Evolutionary conservation across 2,888 invertebrate genomes (phyloP).

Genomic region (Nomada lathburiana): DNA sequence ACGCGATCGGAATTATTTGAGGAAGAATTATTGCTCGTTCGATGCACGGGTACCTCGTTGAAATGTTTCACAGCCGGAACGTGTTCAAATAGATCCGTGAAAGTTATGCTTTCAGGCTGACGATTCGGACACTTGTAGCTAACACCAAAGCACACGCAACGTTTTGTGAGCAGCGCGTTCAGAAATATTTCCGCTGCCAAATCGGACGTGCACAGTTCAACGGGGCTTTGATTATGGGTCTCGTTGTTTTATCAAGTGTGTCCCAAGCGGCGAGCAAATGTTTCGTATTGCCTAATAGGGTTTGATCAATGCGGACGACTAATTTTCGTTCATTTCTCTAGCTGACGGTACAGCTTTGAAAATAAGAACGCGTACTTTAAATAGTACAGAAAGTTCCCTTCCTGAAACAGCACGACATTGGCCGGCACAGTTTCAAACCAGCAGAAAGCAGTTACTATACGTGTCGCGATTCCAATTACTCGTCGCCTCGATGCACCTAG

Average conservation of each 20-base stretch:
- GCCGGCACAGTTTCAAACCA: neutral
- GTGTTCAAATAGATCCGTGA: neutral
- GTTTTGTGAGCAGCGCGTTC: conserved; percentile 7
- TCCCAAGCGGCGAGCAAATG: neutral
- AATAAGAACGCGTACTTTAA: no score
- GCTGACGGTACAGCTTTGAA: neutral
- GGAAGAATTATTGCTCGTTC: no score
- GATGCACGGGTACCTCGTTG: neutral
- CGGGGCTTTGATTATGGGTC: neutral
- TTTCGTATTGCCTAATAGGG: neutral
- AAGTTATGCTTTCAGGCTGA: neutral
- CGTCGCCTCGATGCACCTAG: neutral
- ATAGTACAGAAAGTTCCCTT: no score
- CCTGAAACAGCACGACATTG: neutral
- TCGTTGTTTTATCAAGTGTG: neutral
- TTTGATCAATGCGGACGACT: neutral
- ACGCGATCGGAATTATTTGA: no score
- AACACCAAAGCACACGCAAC: conserved; percentile 7
- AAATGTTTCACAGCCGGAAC: neutral
- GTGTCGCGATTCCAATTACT: neutral
- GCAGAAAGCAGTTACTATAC: neutral
- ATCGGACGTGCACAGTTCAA: neutral
- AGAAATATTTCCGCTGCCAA: neutral
- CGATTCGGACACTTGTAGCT: neutral
- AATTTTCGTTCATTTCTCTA: neutral